Base-by-base conservation (phyloP, 2,888 invertebrate species). In the Rapana venosa region DNA sequence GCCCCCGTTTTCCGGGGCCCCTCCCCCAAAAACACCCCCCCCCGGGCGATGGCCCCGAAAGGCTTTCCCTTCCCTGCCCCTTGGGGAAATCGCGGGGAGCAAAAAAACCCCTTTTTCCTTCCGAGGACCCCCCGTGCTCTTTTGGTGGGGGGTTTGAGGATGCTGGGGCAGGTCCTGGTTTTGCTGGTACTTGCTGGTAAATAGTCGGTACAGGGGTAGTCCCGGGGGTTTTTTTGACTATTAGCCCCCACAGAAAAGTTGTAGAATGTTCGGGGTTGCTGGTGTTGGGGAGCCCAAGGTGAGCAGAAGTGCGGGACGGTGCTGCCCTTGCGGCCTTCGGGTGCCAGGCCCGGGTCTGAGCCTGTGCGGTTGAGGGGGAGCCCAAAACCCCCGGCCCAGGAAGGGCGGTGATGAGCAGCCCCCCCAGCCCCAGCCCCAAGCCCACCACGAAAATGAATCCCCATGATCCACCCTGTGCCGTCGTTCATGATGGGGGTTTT, bases 91-190 rank as follows among this genome's bases (percentile, higher is more conserved):
- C 93, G 92, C 97, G 97, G 0, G 97, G 97, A 90, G 97, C 96
- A 94, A 97, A 97, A 92, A 97, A 97, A 92, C 97, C 96, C 93
- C 97, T 97, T 93, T 94, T 97, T 97, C 96, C 97, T 97, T 97
- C 96, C 11, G 97, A 95, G 8, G 96, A 93, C 92, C 93, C 93
- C 92, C 88, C n/a, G 93, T 89, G 17, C 89, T 91, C n/a, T 93
- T 8, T 90, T 90, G 2, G 93, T 66, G 1, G 94, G 92, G 0
- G 92, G 87, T 77, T 93, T 92, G 36, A 94, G 79, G 20, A 94
- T 87, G 92, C 91, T 47, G 92, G 11, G 94, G 90, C 86, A 92
- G 93, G 58, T 93, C 94, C 88, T 94, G 92, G 90, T 95, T 95
- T 66, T 92, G 91, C 74, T 92, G 90, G 66, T 93, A 92, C 66